A percentile compares a stretch with the other conserved stretches of the same genome.
These are phyloP conservation scores for Sylvilagus floridanus DNA, from an alignment of 2,797 vertebrate genomes.

Conservation along the genomic window DNA sequence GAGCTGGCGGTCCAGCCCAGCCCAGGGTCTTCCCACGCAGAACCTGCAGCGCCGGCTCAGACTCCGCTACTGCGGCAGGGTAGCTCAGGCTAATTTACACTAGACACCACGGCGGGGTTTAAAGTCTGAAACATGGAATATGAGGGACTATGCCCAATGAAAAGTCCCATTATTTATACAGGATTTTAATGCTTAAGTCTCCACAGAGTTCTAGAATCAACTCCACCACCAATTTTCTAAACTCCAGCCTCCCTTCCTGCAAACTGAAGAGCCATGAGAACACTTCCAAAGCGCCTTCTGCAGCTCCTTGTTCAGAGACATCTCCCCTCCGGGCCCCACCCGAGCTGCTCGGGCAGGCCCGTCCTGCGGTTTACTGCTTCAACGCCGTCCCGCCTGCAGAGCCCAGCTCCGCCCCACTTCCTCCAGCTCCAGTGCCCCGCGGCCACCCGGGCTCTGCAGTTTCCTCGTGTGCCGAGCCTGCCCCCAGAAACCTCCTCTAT, in stretches of 20 bases:
- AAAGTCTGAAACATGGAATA: background rate
- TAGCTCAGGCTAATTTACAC: background rate
- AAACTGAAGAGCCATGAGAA: background rate
- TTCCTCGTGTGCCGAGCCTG: background rate
- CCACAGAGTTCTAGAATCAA: background rate
- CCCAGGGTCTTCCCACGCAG: accelerated
- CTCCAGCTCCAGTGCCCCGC: background rate
- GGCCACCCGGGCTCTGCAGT: background rate
- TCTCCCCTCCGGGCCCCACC: background rate
- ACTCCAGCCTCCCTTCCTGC: background rate
- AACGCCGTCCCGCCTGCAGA: background rate
- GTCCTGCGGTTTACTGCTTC: background rate
- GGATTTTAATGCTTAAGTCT: background rate
- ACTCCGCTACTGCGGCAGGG: background rate
- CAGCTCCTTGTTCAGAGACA: background rate
- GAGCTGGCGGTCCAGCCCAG: background rate
- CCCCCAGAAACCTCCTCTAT: background rate
- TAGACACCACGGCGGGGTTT: background rate
- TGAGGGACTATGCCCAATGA: background rate
- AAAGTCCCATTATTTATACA: background rate
- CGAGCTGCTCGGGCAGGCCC: background rate
- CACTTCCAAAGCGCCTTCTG: background rate
- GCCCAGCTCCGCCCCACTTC: background rate
- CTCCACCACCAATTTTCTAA: background rate
- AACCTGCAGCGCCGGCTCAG: background rate